phyloP scores from a whole-genome alignment of 2,797 vertebrate genomes.

The Epinephelus coioides region DNA sequence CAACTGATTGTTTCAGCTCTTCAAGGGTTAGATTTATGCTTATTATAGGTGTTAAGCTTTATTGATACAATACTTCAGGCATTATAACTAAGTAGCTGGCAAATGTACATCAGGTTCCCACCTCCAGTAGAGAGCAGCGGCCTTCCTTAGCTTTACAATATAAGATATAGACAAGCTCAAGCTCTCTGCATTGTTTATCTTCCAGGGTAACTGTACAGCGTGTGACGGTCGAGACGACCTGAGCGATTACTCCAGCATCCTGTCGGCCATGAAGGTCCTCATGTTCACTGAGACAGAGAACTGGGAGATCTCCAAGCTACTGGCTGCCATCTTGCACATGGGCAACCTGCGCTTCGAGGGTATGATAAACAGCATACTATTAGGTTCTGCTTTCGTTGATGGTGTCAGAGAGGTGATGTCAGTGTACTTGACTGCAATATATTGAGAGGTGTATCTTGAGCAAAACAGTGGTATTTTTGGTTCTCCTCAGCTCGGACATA shows the following conservation, averaged over 20 bases:
- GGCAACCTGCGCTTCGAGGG: conserved; percentile 96
- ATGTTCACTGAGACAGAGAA: conserved; percentile 98
- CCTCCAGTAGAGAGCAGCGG: too few species aligned
- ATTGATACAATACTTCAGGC: too few species aligned
- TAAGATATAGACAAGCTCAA: neutral
- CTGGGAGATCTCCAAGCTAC: conserved; percentile 97
- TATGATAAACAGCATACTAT: conserved; percentile 42
- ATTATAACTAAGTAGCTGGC: too few species aligned
- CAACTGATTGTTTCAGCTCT: neutral
- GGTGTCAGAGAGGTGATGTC: neutral
- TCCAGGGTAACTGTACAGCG: conserved; percentile 92
- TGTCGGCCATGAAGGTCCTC: conserved; percentile 97
- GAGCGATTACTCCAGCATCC: conserved; percentile 95
- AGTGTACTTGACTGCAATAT: neutral
- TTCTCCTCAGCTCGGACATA: conserved; percentile 89
- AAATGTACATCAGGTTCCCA: too few species aligned
- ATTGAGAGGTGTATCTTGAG: neutral
- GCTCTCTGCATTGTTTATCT: neutral
- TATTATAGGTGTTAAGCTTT: too few species aligned
- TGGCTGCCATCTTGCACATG: conserved; percentile 97
- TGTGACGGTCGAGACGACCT: conserved; percentile 96
- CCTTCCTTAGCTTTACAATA: too few species aligned
- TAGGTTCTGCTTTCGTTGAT: neutral
- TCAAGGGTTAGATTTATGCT: too few species aligned
- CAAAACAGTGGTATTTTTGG: neutral